These are phyloP conservation scores for Drosophila colorata DNA, from an alignment of 2,888 invertebrate genomes.

Conservation along the genomic window DNA sequence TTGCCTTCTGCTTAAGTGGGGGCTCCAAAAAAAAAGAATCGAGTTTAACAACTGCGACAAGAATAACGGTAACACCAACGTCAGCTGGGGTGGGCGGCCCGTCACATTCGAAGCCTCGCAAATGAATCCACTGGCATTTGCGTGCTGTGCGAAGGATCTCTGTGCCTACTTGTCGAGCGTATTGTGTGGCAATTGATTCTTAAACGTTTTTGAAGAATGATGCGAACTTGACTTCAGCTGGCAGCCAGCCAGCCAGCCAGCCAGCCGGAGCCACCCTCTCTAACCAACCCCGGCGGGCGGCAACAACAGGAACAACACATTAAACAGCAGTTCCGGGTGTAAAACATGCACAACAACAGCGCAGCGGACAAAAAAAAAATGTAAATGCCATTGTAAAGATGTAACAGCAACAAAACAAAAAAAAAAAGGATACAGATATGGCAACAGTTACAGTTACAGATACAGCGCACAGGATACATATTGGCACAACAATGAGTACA, in stretches of 20 bases:
- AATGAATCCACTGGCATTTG: slow-evolving; percentile 64
- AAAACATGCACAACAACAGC: slow-evolving; percentile 46
- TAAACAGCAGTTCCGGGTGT: slow-evolving; percentile 62
- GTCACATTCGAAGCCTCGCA: slow-evolving; percentile 28
- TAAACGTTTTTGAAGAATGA: slow-evolving; percentile 77
- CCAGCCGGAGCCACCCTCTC: slow-evolving; percentile 14
- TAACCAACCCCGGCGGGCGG: slow-evolving; percentile 23
- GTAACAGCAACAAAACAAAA: slow-evolving; percentile 38
- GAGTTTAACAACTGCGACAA: background rate
- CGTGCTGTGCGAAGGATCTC: slow-evolving; percentile 18
- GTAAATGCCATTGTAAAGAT: slow-evolving; percentile 64
- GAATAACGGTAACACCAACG: background rate
- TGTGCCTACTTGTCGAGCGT: slow-evolving; percentile 55
- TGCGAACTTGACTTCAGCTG: slow-evolving; percentile 64
- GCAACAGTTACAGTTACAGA: slow-evolving; percentile 31
- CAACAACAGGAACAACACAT: slow-evolving; percentile 53
- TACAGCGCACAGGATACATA: slow-evolving; percentile 37
- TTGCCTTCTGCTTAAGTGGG: background rate
- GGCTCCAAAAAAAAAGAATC: background rate
- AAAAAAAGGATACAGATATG: slow-evolving; percentile 49
- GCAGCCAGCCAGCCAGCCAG: slow-evolving; percentile 13
- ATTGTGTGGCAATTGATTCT: slow-evolving; percentile 75
- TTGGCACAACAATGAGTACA: slow-evolving; percentile 46
- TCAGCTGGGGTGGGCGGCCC: slow-evolving; percentile 12
- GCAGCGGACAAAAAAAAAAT: slow-evolving; percentile 32